These are phyloP conservation scores for Amniataba percoides DNA, from an alignment of 2,797 vertebrate species.

Conservation along the genomic window DNA sequence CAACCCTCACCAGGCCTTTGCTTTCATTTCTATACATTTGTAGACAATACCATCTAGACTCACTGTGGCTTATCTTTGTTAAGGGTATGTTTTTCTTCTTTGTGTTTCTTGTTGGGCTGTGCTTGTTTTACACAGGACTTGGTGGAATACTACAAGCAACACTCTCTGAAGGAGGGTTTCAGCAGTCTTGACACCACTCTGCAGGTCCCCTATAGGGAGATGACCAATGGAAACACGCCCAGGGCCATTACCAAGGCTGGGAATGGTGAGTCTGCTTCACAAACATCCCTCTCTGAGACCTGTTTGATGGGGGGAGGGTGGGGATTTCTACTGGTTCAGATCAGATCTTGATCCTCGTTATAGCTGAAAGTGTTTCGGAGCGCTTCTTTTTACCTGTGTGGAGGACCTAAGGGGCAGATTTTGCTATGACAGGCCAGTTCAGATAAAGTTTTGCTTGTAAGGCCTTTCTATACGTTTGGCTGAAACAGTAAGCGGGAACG, in stretches of 20 bases:
- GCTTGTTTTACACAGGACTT: conserved; percentile 87
- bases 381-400: conserved; percentile 45
- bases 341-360: conserved; percentile 32
- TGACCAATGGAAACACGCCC: conserved; percentile 84
- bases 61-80: not conserved
- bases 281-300: conserved; percentile 45
- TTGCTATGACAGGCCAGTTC: not conserved
- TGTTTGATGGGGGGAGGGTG: conserved; percentile 52
- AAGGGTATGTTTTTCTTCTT: not conserved
- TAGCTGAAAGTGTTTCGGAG: conserved; percentile 35
- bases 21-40: conserved; percentile 19
- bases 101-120: conserved; percentile 26
- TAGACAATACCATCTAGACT: not conserved
- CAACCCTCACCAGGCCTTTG: not conserved
- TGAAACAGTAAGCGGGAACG: conserved; percentile 1
- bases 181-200: conserved; percentile 94
- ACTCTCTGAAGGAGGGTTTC: conserved; percentile 96
- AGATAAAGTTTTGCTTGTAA: conserved; percentile 23
- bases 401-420: conserved; percentile 18
- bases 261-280: conserved; percentile 87
- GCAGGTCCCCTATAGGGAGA: conserved; percentile 90
- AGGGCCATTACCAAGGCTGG: conserved; percentile 80
- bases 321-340: conserved; percentile 44
- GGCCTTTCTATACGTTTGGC: conserved; percentile 16
- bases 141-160: conserved; percentile 92